A percentile compares a stretch with the other conserved stretches of the same genome.
phyloP scores from a whole-genome alignment of 2,797 vertebrate genomes.

The Cyprinella venusta region DNA sequence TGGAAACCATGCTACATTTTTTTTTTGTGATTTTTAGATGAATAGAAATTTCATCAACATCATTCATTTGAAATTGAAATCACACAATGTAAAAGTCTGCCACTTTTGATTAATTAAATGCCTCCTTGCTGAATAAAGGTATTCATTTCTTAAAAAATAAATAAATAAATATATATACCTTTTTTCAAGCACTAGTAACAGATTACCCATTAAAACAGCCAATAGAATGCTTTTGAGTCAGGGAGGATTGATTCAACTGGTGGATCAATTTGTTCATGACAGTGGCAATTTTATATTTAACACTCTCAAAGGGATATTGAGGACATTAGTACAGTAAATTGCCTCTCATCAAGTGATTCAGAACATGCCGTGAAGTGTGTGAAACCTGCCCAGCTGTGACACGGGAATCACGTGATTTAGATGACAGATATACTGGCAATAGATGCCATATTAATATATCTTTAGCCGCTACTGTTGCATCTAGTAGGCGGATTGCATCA shows the following conservation, averaged over 20 bases:
- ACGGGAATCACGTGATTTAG: constrained; percentile 13
- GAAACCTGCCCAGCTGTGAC: constrained; percentile 34
- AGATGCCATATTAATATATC: background rate
- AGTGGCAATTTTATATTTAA: background rate
- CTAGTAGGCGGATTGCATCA: background rate
- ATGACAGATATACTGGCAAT: background rate
- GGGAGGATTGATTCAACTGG: background rate
- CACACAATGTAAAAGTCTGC: background rate
- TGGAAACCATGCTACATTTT: background rate
- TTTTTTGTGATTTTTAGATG: background rate
- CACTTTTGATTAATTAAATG: background rate
- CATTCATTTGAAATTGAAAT: background rate
- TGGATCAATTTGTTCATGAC: constrained; percentile 11
- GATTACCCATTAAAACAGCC: background rate
- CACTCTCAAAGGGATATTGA: constrained; percentile 35
- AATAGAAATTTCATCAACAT: background rate
- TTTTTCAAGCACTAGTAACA: background rate
- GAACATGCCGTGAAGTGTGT: constrained; percentile 34
- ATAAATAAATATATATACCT: no score
- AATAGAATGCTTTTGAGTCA: background rate
- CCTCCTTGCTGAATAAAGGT: background rate
- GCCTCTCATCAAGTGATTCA: constrained; percentile 44
- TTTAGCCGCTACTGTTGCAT: background rate
- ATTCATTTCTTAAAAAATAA: background rate
- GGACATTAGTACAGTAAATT: constrained; percentile 37